Conservation (phyloP, 2,888 invertebrate species). For the Unio delphinus region DNA sequence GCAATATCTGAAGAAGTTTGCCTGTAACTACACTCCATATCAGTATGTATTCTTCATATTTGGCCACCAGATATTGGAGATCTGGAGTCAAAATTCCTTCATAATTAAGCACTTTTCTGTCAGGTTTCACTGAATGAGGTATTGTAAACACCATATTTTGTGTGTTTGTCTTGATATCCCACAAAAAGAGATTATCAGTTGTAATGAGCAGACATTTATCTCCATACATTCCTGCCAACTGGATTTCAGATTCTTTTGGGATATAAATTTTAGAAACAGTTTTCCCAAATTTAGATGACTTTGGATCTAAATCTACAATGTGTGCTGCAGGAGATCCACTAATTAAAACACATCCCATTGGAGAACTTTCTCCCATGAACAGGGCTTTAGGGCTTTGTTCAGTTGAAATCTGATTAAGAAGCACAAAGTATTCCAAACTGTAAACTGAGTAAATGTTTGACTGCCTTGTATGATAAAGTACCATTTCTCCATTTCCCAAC, state of each 20-base stretch:
- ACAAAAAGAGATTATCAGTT: constrained; percentile 31
- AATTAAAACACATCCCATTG: constrained; percentile 21
- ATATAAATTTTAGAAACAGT: constrained; percentile 15
- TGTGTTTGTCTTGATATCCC: constrained; percentile 32
- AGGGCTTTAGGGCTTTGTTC: constrained; percentile 18
- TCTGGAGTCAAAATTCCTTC: constrained; percentile 32
- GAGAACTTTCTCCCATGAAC: constrained; percentile 9
- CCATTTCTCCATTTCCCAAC: constrained; percentile 24
- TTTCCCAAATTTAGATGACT: constrained; percentile 23
- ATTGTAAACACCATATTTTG: constrained; percentile 23
- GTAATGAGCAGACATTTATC: constrained; percentile 28
- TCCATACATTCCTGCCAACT: constrained; percentile 16
- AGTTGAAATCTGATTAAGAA: constrained; percentile 25
- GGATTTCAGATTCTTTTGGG: constrained; percentile 12
- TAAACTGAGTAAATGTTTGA: no score
- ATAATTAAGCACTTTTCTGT: constrained; percentile 32
- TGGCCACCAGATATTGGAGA: constrained; percentile 29
- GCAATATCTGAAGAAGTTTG: constrained; percentile 22
- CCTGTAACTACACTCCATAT: constrained; percentile 31
- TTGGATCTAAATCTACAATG: constrained; percentile 23
- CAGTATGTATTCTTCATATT: constrained; percentile 36
- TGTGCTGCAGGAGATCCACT: constrained; percentile 17
- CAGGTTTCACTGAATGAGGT: constrained; percentile 28
- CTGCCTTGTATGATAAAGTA: constrained; percentile 36
- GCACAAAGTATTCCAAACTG: no score